These are phyloP conservation scores for Scyliorhinus canicula DNA, from an alignment of 2,797 vertebrate species.

Conservation along the genomic window DNA sequence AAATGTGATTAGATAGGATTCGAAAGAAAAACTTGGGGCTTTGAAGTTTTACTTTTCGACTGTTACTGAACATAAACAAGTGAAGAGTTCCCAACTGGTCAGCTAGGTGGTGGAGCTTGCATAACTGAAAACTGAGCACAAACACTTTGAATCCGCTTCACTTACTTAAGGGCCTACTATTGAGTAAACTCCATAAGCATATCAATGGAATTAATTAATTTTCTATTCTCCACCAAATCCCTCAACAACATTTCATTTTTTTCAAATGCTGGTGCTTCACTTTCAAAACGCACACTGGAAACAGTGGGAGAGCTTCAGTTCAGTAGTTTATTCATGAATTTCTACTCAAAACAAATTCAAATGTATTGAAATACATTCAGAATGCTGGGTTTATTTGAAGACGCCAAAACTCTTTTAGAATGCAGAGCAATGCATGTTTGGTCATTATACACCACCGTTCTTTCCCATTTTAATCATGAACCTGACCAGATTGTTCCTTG, in stretches of 20 bases:
- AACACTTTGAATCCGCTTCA: background rate
- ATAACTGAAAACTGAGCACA: background rate
- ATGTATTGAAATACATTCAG: background rate
- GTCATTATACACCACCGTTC: background rate
- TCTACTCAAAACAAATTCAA: background rate
- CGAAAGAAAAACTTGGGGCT: background rate
- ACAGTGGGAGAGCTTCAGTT: background rate
- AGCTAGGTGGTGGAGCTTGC: background rate
- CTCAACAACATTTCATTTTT: background rate
- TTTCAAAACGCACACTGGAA: background rate
- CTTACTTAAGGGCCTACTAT: background rate
- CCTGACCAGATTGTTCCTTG: background rate
- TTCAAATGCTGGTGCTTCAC: background rate
- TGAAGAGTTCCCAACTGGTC: background rate
- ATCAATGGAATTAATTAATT: background rate
- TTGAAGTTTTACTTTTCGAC: background rate
- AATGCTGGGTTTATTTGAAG: background rate
- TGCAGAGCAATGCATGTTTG: background rate
- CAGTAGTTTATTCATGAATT: background rate
- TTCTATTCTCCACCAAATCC: slow-evolving; percentile 1
- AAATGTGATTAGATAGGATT: background rate
- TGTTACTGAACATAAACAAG: background rate
- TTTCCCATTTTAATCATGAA: background rate
- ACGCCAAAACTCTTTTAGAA: background rate
- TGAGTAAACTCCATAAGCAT: background rate